Evolutionary conservation across 2,888 invertebrate genomes (phyloP).

Genomic region (Melipona beecheii): DNA sequence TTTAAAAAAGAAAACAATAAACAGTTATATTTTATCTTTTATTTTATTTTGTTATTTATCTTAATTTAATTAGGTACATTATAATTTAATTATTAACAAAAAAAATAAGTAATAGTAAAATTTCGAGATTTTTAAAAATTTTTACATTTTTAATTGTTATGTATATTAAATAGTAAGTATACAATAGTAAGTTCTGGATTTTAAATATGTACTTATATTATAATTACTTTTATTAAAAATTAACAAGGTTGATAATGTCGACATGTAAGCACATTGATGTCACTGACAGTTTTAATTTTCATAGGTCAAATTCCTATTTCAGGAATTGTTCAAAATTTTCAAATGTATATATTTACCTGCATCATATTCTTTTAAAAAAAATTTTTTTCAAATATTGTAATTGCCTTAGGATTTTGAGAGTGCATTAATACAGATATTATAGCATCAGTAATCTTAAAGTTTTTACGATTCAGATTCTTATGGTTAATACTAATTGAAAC

Average conservation of each 20-base stretch:
- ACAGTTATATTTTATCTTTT: neutral
- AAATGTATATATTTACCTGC: neutral
- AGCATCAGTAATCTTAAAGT: neutral
- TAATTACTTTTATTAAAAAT: neutral
- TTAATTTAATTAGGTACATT: too few species aligned
- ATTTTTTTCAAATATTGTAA: neutral
- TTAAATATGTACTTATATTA: too few species aligned
- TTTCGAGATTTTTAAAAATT: too few species aligned
- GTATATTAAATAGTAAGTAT: too few species aligned
- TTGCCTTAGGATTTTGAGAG: neutral
- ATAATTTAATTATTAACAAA: too few species aligned
- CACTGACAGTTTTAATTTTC: neutral
- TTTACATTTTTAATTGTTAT: too few species aligned
- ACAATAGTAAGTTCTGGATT: too few species aligned
- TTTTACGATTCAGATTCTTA: neutral
- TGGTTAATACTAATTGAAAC: neutral
- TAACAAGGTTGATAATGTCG: neutral
- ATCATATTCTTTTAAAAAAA: neutral
- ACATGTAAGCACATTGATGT: neutral
- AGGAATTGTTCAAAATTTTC: neutral
- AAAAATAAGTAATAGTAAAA: too few species aligned
- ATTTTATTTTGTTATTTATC: too few species aligned
- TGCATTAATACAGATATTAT: neutral
- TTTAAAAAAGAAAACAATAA: neutral
- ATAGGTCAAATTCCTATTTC: neutral